These are phyloP conservation scores for Metopia argyrocephala DNA, from an alignment of 2,888 invertebrate species.

Conservation along the genomic window DNA sequence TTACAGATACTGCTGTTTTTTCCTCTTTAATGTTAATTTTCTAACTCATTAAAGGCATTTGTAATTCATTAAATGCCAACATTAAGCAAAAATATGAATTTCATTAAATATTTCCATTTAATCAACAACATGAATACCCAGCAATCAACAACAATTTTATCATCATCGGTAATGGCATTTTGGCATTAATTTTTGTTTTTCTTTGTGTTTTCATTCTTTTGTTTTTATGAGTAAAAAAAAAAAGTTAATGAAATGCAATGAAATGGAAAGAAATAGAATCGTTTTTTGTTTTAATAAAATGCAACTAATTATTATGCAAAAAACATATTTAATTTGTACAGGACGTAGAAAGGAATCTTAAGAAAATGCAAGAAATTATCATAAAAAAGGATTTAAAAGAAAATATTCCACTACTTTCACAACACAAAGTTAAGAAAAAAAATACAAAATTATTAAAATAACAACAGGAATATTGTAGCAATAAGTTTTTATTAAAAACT, in stretches of 20 bases:
- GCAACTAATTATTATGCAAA: slow-evolving; percentile 60
- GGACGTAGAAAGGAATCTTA: background rate
- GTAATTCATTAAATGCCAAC: background rate
- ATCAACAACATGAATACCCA: background rate
- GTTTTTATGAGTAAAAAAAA: background rate
- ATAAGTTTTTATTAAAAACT: slow-evolving; percentile 51
- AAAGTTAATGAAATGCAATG: background rate
- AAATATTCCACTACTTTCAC: slow-evolving; percentile 20
- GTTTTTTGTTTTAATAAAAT: slow-evolving; percentile 32
- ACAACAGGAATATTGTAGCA: slow-evolving; percentile 45
- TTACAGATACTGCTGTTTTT: background rate
- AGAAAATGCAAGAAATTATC: background rate
- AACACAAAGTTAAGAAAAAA: slow-evolving; percentile 47
- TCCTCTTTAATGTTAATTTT: background rate
- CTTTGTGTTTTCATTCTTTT: background rate
- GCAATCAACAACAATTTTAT: no score
- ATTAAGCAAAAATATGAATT: slow-evolving; percentile 16
- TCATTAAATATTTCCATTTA: slow-evolving; percentile 18
- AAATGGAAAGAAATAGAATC: background rate
- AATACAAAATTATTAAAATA: no score
- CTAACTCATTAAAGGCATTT: background rate
- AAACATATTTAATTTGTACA: slow-evolving; percentile 40
- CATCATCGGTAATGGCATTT: slow-evolving; percentile 7
- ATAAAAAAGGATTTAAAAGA: background rate
- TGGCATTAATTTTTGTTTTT: slow-evolving; percentile 4